Evolutionary conservation across 2,888 invertebrate genomes (phyloP).

Genomic region (Aromia moschata): DNA sequence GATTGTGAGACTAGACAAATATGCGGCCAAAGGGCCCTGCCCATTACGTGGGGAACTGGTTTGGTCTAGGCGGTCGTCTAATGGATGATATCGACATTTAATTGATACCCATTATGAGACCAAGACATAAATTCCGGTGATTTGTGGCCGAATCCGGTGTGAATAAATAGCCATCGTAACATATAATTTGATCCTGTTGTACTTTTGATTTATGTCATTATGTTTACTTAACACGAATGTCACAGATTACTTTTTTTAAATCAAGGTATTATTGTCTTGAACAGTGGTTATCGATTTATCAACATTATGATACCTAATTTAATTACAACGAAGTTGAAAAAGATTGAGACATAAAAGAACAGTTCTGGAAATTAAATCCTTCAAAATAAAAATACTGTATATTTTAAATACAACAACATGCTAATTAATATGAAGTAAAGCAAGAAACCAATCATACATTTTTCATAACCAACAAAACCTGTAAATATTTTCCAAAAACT

Average conservation of each 20-base stretch:
- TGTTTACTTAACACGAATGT: no score
- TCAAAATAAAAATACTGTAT: neutral
- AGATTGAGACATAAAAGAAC: neutral
- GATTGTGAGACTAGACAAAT: conserved; percentile 25
- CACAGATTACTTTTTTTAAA: neutral
- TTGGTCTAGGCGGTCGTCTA: conserved; percentile 27
- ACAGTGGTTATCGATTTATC: neutral
- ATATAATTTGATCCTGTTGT: conserved; percentile 7
- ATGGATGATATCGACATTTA: conserved; percentile 38
- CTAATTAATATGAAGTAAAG: no score
- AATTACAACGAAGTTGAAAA: neutral
- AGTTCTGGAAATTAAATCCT: neutral
- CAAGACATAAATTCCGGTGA: conserved; percentile 28
- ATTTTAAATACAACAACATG: no score
- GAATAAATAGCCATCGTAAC: conserved; percentile 7
- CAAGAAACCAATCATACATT: conserved; percentile 9
- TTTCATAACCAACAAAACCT: conserved; percentile 11
- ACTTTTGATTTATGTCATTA: conserved; percentile 12
- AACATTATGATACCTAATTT: neutral
- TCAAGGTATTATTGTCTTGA: neutral
- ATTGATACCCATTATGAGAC: conserved; percentile 35
- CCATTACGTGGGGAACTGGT: conserved; percentile 33
- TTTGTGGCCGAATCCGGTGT: conserved; percentile 16
- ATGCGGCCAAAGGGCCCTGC: conserved; percentile 32
- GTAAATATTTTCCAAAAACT: conserved; percentile 17